Evolutionary conservation across 2,113 vertebrate genomes (phyloP), one percentile per base, ranked within the genome.

Genomic region (Ancistrus triradiatus): DNA sequence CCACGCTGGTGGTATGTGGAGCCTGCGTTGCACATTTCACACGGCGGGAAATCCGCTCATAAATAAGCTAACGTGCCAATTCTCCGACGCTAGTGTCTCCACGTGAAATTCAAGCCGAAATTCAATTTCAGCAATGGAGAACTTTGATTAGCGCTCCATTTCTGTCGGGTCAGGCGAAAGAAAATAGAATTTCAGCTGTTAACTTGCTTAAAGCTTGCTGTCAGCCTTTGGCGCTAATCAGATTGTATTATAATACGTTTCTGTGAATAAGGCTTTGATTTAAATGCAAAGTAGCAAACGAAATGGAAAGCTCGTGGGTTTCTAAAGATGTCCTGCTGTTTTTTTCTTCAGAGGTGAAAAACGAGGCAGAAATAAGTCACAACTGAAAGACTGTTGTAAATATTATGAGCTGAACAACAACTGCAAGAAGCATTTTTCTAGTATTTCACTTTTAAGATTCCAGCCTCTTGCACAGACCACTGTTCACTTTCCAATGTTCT

Each of bases 21-120:
- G 61, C 58, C 52, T 49, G 28, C 49, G 58, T 73, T 61, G 63
- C 27, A 48, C 63, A 63, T 71, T 75, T 73, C 69, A 69, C 74
- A 74, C 75, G 72, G 78, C 68, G 42, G 66, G 74, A 21, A 14
- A 50, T 61, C 66, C 75, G 19, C 19, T 76, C 71, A 77, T 74
- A 27, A 78, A 81, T 76, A 78, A 80, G 69, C 67, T 75, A 79
- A 81, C 72, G 60, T 24, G 15, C 6, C 61, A n/a, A 42, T 42
- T 42, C 2, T 11, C 38, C 7, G 13, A 42, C 38, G 73, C 47
- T n/a, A n/a, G n/a, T n/a, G n/a, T 59, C 64, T 68, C 65, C 72
- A 65, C 44, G 64, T 63, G 22, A 33, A 46, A 51, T 46, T 31
- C 65, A 68, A 72, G 46, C 57, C 70, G 64, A 63, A 77, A 77